phyloP scores from a whole-genome alignment of 2,797 vertebrate species.

The Rhyacichthys aspro region DNA sequence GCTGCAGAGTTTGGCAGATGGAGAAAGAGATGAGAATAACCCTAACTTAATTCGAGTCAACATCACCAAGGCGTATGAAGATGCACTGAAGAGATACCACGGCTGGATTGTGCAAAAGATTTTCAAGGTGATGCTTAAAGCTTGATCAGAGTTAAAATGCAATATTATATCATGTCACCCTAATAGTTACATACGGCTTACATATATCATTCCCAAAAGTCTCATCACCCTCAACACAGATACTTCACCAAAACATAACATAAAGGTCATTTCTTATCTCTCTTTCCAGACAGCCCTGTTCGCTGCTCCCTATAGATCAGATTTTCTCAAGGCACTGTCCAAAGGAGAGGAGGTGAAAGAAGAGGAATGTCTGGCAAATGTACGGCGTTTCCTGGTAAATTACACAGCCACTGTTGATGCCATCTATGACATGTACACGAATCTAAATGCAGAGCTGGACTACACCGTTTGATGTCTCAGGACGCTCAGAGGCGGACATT shows the following conservation, averaged over 20 bases:
- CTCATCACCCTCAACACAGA: no score
- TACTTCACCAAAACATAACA: no score
- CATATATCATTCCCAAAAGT: no score
- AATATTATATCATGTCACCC: no score
- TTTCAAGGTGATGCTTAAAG: slow-evolving; percentile 81
- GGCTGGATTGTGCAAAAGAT: slow-evolving; percentile 93
- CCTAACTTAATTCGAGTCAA: slow-evolving; percentile 93
- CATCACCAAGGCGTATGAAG: slow-evolving; percentile 91
- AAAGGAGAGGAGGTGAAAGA: slow-evolving; percentile 90
- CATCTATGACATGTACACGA: slow-evolving; percentile 92
- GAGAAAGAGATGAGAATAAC: slow-evolving; percentile 89
- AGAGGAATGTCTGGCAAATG: slow-evolving; percentile 89
- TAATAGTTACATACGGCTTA: no score
- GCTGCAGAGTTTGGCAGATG: slow-evolving; percentile 93
- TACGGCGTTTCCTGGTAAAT: slow-evolving; percentile 88
- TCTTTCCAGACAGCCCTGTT: slow-evolving; percentile 82
- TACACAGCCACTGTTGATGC: slow-evolving; percentile 88
- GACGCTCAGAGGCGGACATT: background rate
- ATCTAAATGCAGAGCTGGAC: slow-evolving; percentile 90
- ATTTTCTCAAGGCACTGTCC: slow-evolving; percentile 92
- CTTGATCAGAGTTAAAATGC: no score
- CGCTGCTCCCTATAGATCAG: slow-evolving; percentile 90
- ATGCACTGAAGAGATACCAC: slow-evolving; percentile 91
- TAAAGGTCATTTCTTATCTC: background rate
- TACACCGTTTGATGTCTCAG: slow-evolving; percentile 84